A percentile compares a stretch with the other conserved stretches of the same genome.
Conservation (phyloP, 2,797 vertebrate species). For the Myotis pilosus region DNA sequence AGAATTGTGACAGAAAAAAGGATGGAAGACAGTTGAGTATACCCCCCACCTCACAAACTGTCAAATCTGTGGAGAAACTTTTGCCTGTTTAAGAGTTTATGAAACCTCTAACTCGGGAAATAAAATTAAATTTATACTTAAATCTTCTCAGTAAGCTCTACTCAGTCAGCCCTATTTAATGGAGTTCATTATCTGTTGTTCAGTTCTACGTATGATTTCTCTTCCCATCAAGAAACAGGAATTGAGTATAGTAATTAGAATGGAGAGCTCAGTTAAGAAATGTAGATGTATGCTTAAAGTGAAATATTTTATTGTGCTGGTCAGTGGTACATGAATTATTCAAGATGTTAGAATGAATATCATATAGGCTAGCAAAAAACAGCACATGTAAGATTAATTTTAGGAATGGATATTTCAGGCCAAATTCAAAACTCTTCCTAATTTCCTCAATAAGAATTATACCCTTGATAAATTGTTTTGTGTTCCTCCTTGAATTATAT, state of each 20-base stretch:
- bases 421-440: constrained; percentile 62
- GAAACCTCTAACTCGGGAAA: constrained; percentile 37
- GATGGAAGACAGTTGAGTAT: neutral
- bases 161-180: constrained; percentile 33
- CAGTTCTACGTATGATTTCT: constrained; percentile 19
- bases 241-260: constrained; percentile 66
- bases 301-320: constrained; percentile 66
- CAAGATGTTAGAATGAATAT: constrained; percentile 61
- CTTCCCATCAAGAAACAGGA: constrained; percentile 57
- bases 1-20: neutral
- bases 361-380: constrained; percentile 25
- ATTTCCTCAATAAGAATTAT: constrained; percentile 34
- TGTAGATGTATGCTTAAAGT: constrained; percentile 45
- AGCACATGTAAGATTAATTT: constrained; percentile 59
- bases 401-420: constrained; percentile 48
- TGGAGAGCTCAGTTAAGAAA: constrained; percentile 64
- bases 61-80: neutral
- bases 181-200: constrained; percentile 55
- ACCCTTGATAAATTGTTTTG: constrained; percentile 42
- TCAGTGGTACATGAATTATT: constrained; percentile 70
- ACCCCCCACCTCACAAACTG: neutral
- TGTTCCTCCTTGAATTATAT: neutral
- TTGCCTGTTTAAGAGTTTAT: neutral
- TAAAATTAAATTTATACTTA: constrained; percentile 42
- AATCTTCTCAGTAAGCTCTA: constrained; percentile 13